Evolutionary conservation across 2,888 invertebrate species (phyloP).

Genomic region (Agriopis leucophaearia): DNA sequence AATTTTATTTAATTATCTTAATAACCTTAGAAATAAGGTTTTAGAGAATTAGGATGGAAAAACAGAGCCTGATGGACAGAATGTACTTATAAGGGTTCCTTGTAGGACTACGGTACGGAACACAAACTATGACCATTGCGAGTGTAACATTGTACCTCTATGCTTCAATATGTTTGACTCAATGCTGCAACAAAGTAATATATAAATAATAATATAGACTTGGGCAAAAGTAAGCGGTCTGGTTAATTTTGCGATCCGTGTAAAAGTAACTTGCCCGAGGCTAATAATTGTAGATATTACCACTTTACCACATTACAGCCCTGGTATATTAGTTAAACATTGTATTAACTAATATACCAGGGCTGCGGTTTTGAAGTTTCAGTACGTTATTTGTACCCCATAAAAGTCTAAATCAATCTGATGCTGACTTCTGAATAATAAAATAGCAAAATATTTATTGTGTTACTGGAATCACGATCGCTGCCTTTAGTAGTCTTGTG

Average conservation of each 20-base stretch:
- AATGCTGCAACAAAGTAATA: slow-evolving; percentile 26
- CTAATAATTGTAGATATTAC: slow-evolving; percentile 59
- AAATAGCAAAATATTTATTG: slow-evolving; percentile 28
- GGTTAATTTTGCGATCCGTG: slow-evolving; percentile 53
- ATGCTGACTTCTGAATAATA: slow-evolving; percentile 14
- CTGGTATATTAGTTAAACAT: no score
- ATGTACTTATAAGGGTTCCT: no score
- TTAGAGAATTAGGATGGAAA: no score
- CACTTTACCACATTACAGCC: no score
- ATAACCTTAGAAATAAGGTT: no score
- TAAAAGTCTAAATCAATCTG: not conserved
- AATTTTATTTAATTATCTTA: no score
- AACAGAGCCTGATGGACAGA: no score
- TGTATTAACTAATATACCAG: slow-evolving; percentile 54
- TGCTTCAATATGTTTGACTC: slow-evolving; percentile 6
- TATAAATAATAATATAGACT: slow-evolving; percentile 14
- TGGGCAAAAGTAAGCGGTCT: slow-evolving; percentile 44
- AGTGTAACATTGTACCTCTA: not conserved
- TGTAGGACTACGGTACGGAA: no score
- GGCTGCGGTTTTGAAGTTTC: slow-evolving; percentile 46
- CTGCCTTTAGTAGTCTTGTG: slow-evolving; percentile 19
- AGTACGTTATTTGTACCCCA: not conserved
- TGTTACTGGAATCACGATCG: slow-evolving; percentile 25
- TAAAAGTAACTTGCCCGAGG: slow-evolving; percentile 63
- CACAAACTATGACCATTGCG: not conserved